These are phyloP conservation scores for Heliconius congener DNA, from an alignment of 1,140 invertebrate species.

Conservation along the genomic window DNA sequence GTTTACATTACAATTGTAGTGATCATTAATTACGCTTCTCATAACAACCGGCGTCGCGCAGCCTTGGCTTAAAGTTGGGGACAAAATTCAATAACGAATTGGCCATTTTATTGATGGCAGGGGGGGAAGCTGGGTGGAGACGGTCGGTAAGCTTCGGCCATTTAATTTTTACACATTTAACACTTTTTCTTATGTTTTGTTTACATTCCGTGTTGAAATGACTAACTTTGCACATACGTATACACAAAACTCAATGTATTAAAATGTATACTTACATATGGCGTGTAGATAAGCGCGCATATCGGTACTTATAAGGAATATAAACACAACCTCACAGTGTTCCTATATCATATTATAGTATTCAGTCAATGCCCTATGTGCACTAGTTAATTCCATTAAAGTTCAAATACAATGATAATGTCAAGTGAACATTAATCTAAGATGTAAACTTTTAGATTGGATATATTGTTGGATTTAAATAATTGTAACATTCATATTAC, in stretches of 20 bases:
- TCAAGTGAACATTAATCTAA: neutral
- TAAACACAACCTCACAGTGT: constrained; percentile 23
- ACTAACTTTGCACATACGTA: constrained; percentile 26
- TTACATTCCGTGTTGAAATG: constrained; percentile 42
- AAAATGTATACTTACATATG: constrained; percentile 38
- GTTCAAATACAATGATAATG: neutral
- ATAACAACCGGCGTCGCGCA: constrained; percentile 76
- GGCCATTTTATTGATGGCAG: constrained; percentile 82
- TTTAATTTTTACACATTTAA: constrained; percentile 55
- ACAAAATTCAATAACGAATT: constrained; percentile 82
- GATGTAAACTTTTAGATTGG: neutral
- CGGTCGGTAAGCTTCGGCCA: constrained; percentile 70
- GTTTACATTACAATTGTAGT: constrained; percentile 69
- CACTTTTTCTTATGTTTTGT: constrained; percentile 48
- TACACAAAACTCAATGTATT: constrained; percentile 37
- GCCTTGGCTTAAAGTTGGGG: constrained; percentile 67
- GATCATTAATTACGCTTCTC: constrained; percentile 65
- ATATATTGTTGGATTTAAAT: neutral
- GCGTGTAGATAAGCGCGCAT: constrained; percentile 35
- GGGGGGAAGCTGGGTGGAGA: constrained; percentile 79
- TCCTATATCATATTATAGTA: constrained; percentile 29
- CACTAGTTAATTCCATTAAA: constrained; percentile 18
- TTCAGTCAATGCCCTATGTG: constrained; percentile 46
- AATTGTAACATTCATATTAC: neutral
- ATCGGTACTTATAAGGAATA: constrained; percentile 25